These are phyloP conservation scores for Carettochelys insculpta DNA, from an alignment of 2,113 vertebrate species.

Conservation along the genomic window DNA sequence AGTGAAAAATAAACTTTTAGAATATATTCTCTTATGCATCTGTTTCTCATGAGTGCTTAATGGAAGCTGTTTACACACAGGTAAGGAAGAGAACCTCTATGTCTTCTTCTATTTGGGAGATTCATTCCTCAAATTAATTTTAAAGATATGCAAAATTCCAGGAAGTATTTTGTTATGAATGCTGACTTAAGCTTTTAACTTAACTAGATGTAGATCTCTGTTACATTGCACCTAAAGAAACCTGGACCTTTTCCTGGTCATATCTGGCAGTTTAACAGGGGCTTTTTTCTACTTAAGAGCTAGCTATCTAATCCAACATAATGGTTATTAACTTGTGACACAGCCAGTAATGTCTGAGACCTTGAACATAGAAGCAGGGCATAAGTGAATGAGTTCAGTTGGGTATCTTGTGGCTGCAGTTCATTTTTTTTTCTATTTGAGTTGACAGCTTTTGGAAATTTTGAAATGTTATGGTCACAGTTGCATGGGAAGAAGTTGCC, in stretches of 20 bases:
- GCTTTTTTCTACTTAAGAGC: background rate
- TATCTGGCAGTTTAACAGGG: background rate
- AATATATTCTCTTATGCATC: background rate
- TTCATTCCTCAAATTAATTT: background rate
- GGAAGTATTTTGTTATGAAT: background rate
- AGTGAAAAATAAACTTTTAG: conserved; percentile 17
- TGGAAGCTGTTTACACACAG: background rate
- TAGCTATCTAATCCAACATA: conserved; percentile 14
- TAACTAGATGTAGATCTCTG: background rate
- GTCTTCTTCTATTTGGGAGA: background rate
- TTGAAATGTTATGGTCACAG: conserved; percentile 4
- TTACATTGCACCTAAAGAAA: background rate
- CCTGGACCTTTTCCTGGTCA: background rate
- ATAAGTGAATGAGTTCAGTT: conserved; percentile 11
- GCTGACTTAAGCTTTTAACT: background rate
- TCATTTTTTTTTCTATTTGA: conserved; percentile 32
- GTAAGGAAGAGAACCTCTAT: background rate
- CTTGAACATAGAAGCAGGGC: background rate
- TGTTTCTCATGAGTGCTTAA: background rate
- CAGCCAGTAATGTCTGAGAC: background rate
- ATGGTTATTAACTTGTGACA: background rate
- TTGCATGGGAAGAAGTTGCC: background rate
- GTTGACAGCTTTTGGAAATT: conserved; percentile 1
- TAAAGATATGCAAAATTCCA: background rate
- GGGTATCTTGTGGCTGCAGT: background rate